Percentiles rank a stretch among this genome's conserved stretches.
Evolutionary conservation across 1,140 invertebrate genomes (phyloP).

Genomic region (Thereuonema tuberculata): DNA sequence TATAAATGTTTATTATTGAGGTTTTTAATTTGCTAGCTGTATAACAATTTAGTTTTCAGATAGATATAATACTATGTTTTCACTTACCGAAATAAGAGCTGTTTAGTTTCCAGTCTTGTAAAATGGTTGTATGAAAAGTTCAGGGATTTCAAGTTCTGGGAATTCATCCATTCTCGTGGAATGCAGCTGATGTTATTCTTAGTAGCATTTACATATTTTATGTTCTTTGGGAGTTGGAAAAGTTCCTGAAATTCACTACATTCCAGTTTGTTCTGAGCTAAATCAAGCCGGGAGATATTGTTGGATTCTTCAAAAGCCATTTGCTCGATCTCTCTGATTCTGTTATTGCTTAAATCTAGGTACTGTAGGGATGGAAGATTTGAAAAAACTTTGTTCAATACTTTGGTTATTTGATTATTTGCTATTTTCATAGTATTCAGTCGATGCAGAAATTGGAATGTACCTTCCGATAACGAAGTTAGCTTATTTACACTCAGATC

Average conservation of each 20-base stretch:
- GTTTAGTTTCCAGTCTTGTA: no score
- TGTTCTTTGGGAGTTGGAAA: conserved; percentile 8
- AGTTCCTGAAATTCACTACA: conserved; percentile 15
- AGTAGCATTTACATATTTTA: conserved; percentile 17
- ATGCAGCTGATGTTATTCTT: conserved; percentile 17
- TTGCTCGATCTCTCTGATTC: conserved; percentile 13
- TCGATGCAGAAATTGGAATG: conserved; percentile 11
- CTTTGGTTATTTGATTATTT: conserved; percentile 15
- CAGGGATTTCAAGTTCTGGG: conserved; percentile 3
- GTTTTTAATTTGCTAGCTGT: conserved; percentile 13
- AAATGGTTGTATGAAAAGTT: conserved; percentile 11
- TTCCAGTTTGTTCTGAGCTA: conserved; percentile 15
- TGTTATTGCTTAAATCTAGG: conserved; percentile 20
- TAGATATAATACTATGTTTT: no score
- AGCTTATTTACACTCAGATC: conserved; percentile 17
- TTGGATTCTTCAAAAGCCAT: conserved; percentile 15
- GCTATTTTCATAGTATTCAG: conserved; percentile 16
- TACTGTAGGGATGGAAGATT: conserved; percentile 13
- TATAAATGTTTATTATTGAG: conserved; percentile 20
- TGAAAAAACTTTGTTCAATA: conserved; percentile 13
- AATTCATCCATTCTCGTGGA: conserved; percentile 4
- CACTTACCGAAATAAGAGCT: no score
- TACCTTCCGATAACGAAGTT: background rate
- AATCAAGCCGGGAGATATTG: conserved; percentile 14
- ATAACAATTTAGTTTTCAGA: no score